A percentile compares a stretch with the other conserved stretches of the same genome.
phyloP scores from a whole-genome alignment of 2,888 invertebrate species.

The Bembecia ichneumoniformis region DNA sequence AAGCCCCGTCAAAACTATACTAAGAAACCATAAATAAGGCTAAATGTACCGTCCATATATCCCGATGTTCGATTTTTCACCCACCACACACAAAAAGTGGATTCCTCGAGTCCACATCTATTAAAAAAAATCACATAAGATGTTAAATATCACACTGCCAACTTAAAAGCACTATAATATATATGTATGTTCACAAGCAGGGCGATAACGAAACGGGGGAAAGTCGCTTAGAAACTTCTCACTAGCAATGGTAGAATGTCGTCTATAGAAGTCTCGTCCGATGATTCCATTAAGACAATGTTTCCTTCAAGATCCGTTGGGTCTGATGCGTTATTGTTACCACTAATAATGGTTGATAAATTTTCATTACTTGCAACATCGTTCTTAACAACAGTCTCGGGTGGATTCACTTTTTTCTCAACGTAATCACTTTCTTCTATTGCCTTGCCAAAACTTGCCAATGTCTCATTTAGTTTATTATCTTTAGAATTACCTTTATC shows the following conservation, averaged over 20 bases:
- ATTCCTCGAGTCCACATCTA: constrained; percentile 1
- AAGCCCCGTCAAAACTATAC: background rate
- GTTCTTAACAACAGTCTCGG: too few relatives aligned
- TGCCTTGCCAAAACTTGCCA: too few relatives aligned
- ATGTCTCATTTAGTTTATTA: too few relatives aligned
- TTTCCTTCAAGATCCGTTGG: too few relatives aligned
- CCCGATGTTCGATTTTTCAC: constrained; percentile 7
- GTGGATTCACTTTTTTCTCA: too few relatives aligned
- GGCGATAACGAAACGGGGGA: background rate
- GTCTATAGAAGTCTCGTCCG: constrained; percentile 1
- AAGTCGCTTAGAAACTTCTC: background rate
- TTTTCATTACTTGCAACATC: too few relatives aligned
- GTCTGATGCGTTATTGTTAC: too few relatives aligned
- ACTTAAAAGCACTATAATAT: background rate
- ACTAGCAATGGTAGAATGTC: background rate
- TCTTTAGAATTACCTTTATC: too few relatives aligned
- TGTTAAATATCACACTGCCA: background rate
- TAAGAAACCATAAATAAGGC: background rate
- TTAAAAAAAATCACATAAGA: background rate
- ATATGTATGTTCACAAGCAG: background rate
- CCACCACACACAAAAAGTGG: constrained; percentile 11
- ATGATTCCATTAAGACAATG: background rate
- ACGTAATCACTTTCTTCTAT: too few relatives aligned
- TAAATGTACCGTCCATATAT: background rate
- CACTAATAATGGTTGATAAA: too few relatives aligned